Evolutionary conservation across 2,888 invertebrate species (phyloP).

Genomic region (Torymus aiolomorphi): DNA sequence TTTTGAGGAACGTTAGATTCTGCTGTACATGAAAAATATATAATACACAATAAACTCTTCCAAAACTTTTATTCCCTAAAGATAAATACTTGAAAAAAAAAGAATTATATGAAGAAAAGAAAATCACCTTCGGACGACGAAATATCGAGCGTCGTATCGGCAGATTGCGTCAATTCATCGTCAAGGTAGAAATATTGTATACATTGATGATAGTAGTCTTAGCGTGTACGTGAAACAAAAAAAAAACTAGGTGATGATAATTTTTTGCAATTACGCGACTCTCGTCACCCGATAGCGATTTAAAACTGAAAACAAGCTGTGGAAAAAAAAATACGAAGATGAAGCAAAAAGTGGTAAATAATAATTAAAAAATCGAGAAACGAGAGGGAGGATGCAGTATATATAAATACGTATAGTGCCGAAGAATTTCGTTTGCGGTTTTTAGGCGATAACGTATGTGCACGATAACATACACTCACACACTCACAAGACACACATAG

Average conservation of each 20-base stretch:
- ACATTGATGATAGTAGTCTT: conserved; percentile 55
- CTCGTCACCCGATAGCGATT: conserved; percentile 50
- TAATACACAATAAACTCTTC: conserved; percentile 65
- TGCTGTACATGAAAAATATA: conserved; percentile 55
- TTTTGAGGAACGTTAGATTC: conserved; percentile 43
- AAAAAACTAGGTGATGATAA: conserved; percentile 33
- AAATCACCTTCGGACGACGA: conserved; percentile 60
- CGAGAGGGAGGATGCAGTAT: conserved; percentile 33
- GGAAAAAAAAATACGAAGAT: not conserved
- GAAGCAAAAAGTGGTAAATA: conserved; percentile 19
- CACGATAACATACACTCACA: not conserved
- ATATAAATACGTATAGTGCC: conserved; percentile 50
- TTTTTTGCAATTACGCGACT: conserved; percentile 52
- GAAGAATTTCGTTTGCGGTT: conserved; percentile 43
- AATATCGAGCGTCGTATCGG: conserved; percentile 58
- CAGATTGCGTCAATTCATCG: conserved; percentile 58
- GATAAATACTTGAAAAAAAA: conserved; percentile 51
- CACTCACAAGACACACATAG: no score
- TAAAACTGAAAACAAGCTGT: conserved; percentile 5
- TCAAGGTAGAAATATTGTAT: conserved; percentile 52
- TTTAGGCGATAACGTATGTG: conserved; percentile 44
- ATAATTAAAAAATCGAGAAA: conserved; percentile 30
- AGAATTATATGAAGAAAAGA: conserved; percentile 43
- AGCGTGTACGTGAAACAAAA: conserved; percentile 46
- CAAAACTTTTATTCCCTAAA: conserved; percentile 63